Base-by-base conservation (phyloP, 2,113 vertebrate genomes). In the Ursus arctos region DNA sequence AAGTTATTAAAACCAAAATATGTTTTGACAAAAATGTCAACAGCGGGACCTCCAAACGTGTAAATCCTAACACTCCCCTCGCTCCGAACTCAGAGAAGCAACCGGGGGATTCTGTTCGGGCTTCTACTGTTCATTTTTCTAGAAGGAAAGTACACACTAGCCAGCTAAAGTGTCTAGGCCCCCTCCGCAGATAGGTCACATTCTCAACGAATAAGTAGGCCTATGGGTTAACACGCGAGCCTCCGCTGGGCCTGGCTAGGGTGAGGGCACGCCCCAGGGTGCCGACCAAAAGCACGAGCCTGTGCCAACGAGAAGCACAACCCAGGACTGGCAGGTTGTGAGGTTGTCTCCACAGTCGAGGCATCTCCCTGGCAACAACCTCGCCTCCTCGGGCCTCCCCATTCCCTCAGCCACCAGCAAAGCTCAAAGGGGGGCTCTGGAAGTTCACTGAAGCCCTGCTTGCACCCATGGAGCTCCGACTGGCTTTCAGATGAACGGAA, bases 1-100 rank as follows among this genome's bases (percentile, higher is more conserved):
- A 61, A 55, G 40, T 71, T 19, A 94, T 80, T 96, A 71, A 95
- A 72, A 61, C 85, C 16, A 67, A 36, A 89, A 91, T 4, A 40
- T 40, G 40, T 40, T 40, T 40, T 40, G 40, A 40, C 40, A 40
- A 40, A 40, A 40, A 40, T 6, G 2, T 18, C 81, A 33, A 69
- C 24, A 92, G 28, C 0, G 0, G 36, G 19, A 36, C 36, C 40
- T 11, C 77, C 81, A 36, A 15, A 33, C 0, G 1, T 6, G 4
- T 59, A 24, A 57, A 57, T 15, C 4, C 8, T 22, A 55, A 31
- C 24, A 26, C 26, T 76, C 10, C 14, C 77, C 71, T 91, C 43
- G 28, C 53, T 76, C 31, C 59, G 63, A 92, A 43, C 28, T 61
- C 91, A 84, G 19, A 59, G 5, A 65, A 87, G 49, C 49, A 88